Evolutionary conservation across 2,888 invertebrate genomes (phyloP).

Genomic region (Vanessa cardui): DNA sequence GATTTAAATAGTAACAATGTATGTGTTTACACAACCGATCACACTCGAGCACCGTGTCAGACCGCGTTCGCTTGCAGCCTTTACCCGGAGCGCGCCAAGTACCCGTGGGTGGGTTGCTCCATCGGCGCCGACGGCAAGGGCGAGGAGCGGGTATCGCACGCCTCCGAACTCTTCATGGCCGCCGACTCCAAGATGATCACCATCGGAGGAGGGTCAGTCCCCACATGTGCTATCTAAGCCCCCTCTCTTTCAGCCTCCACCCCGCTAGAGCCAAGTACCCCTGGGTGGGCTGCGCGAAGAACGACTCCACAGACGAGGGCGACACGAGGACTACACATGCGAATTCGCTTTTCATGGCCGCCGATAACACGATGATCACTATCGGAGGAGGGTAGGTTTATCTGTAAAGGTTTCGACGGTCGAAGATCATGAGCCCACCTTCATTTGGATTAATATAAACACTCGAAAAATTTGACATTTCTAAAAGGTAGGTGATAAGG

Average conservation of each 20-base stretch:
- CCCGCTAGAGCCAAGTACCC: conserved; percentile 94
- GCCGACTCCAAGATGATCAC: conserved; percentile 97
- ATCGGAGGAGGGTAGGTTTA: conserved; percentile 93
- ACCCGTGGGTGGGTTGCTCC: conserved; percentile 94
- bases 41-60: conserved; percentile 30
- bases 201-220: conserved; percentile 95
- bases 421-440: too few species aligned
- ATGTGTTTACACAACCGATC: conserved; percentile 13
- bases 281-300: conserved; percentile 93
- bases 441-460: too few species aligned
- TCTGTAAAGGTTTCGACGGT: neutral
- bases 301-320: conserved; percentile 68
- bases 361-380: conserved; percentile 95
- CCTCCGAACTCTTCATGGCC: conserved; percentile 97
- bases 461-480: too few species aligned
- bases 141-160: conserved; percentile 89
- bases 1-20: neutral
- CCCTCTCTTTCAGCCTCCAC: conserved; percentile 78
- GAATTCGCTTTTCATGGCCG: conserved; percentile 96
- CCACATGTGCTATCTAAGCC: neutral
- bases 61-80: conserved; percentile 74
- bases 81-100: conserved; percentile 94
- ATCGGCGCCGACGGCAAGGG: conserved; percentile 61
- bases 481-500: too few species aligned
- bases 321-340: conserved; percentile 83